phyloP scores from a whole-genome alignment of 2,113 vertebrate genomes.

The Podocnemis expansa region DNA sequence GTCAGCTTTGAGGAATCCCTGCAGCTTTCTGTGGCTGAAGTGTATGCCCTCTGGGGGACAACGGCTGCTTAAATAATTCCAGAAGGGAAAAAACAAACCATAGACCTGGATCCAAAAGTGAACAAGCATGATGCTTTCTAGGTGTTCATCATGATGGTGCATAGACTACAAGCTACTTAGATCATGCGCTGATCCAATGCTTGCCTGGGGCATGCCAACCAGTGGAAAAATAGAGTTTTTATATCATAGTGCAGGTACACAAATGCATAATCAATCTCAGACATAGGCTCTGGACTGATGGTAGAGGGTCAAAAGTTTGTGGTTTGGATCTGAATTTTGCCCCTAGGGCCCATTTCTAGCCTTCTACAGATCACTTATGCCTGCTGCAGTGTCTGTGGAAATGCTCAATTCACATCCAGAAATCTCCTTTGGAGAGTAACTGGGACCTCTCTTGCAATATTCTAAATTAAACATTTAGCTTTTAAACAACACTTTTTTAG shows the following conservation, averaged over 20 bases:
- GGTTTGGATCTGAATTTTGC: background rate
- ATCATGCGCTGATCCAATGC: accelerated
- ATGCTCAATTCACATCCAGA: background rate
- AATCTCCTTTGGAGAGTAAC: constrained; percentile 2
- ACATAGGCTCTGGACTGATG: background rate
- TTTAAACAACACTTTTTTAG: constrained; percentile 20
- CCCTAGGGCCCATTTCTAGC: background rate
- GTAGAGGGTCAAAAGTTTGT: background rate
- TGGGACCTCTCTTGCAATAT: background rate
- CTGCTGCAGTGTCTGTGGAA: accelerated
- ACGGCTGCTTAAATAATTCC: background rate
- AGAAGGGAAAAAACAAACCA: background rate
- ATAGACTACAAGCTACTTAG: background rate
- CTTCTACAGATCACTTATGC: accelerated
- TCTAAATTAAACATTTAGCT: background rate
- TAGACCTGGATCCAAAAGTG: background rate
- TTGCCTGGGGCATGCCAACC: background rate
- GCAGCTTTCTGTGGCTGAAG: background rate
- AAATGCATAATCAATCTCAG: no score
- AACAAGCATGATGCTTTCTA: background rate
- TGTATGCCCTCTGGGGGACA: no score
- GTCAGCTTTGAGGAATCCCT: background rate
- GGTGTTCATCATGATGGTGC: background rate
- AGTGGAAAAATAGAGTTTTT: background rate
- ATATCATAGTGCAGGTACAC: background rate